Evolutionary conservation across 1,140 invertebrate genomes (phyloP), one percentile per base, ranked within the genome.

Genomic region (Spodoptera litura): DNA sequence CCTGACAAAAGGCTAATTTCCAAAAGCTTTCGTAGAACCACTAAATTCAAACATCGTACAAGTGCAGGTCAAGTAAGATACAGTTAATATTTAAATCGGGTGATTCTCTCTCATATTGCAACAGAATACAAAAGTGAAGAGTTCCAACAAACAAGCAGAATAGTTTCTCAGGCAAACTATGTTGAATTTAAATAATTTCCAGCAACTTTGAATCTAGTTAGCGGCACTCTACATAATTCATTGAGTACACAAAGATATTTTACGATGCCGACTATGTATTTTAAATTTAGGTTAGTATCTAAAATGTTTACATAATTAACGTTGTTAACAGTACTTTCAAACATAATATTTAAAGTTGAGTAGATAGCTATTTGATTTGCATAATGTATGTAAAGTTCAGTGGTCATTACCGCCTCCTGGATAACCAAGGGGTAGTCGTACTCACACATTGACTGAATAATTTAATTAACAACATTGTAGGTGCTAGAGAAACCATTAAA

Each of bases 51-150:
- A 79, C 83, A 82, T 83, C 87, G 89, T 88, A 85, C 86, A 79
- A 83, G 76, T 85, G 82, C 80, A 78, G 85, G 83, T 81, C 71
- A 78, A 73, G 73, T 81, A 62, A 81, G 44, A 75, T 83, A 88
- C 89, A 88, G 89, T 91, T 91, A 91, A 87, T 81, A 91, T 90
- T 88, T 87, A 90, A 91, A 91, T 91, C 38, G 83, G 82, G 73
- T 81, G 73, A 86, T 68, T 58, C 71, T 87, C 74, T 88, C 81
- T 88, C 79, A 80, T 70, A 78, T 80, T 78, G 70, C 74, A 10
- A 38, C 72, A 31, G 88, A 84, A 89, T 89, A 89, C 85, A 83
- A 80, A 88, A 86, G 80, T 82, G 59, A 84, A 51, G 70, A 55
- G 56, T 73, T 78, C 70, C 56, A 52, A 73, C 56, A 58, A 53